phyloP scores from a whole-genome alignment of 2,888 invertebrate genomes.

The Balanococcus diminutus region DNA sequence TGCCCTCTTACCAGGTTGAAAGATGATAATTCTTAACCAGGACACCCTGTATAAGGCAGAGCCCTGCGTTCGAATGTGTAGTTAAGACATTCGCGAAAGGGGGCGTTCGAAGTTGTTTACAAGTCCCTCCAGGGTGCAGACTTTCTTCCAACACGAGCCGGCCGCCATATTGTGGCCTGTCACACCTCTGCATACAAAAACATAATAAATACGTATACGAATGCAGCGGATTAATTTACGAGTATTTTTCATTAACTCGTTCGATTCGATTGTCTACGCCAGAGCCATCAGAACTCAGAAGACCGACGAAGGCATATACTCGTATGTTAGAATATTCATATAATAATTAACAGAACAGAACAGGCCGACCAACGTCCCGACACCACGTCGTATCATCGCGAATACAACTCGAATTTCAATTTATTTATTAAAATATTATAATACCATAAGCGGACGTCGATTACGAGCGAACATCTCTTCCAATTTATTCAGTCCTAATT shows the following conservation, averaged over 20 bases:
- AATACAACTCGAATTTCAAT: not conserved
- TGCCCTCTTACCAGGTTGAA: too few relatives aligned
- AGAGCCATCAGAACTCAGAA: too few relatives aligned
- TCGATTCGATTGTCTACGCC: slow-evolving; percentile 6
- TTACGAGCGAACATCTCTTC: not conserved
- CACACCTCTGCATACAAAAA: slow-evolving; percentile 26
- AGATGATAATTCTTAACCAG: too few relatives aligned
- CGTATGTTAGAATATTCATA: not conserved
- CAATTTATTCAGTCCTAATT: slow-evolving; percentile 11
- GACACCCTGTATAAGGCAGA: too few relatives aligned
- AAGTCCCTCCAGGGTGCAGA: slow-evolving; percentile 7
- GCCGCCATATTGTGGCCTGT: not conserved
- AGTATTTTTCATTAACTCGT: slow-evolving; percentile 25
- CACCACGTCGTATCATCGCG: not conserved
- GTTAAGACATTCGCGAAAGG: slow-evolving; percentile 25
- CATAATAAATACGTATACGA: not conserved
- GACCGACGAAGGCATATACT: not conserved
- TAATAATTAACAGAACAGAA: not conserved
- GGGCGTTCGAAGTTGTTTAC: slow-evolving; percentile 1
- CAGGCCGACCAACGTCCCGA: not conserved
- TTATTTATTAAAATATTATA: slow-evolving; percentile 5
- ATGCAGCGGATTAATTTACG: not conserved
- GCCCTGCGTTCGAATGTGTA: not conserved
- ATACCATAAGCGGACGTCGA: not conserved
- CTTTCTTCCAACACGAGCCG: not conserved